Evolutionary conservation across 2,113 vertebrate species (phyloP), one percentile per base, ranked within the genome.

Genomic region (Pluvialis apricaria): DNA sequence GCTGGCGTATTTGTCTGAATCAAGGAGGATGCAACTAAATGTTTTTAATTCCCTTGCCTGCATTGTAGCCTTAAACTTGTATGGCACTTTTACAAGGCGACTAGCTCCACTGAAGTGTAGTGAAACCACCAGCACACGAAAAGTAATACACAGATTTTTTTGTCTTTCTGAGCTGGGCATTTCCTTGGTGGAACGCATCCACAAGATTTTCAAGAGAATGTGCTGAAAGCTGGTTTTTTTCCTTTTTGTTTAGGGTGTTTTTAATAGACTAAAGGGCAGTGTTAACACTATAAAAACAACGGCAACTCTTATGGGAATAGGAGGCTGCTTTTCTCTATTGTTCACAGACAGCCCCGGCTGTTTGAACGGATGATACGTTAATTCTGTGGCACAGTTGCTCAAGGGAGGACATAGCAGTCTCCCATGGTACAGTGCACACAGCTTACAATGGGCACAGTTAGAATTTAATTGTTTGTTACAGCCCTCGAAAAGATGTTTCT

Each of bases 371-470:
- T 73, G 71, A 83, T 55, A 89, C 17, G 55, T 76, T 95, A 86
- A 92, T 92, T 86, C 34, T 42, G 86, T 76, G 77, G 44, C 82
- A 72, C 24, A 52, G 60, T 61, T 24, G 13, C 88, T 95, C 82
- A 81, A 83, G 80, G 72, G 55, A 88, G 49, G 65, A 60, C 15
- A 7, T 19, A 34, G 82, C 2, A 1, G 66, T 55, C 65, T 89
- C 88, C 90, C 65, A 47, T 61, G 77, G 72, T 44, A 91, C 57
- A 54, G 28, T 18, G 34, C 72, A 64, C 88, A 60, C 47, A 51
- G 47, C 55, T 90, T 88, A 81, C 38, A 94, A 34, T 16, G 38
- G 69, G n/a, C 31, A 91, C 20, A 40, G 36, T 49, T 72, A 84
- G 72, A 64, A 87, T 76, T 71, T 64, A 87, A 72, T 60, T 86